A percentile compares a stretch with the other conserved stretches of the same genome.
Conservation (phyloP, 1,140 invertebrate genomes). For the Euwallacea similis region DNA sequence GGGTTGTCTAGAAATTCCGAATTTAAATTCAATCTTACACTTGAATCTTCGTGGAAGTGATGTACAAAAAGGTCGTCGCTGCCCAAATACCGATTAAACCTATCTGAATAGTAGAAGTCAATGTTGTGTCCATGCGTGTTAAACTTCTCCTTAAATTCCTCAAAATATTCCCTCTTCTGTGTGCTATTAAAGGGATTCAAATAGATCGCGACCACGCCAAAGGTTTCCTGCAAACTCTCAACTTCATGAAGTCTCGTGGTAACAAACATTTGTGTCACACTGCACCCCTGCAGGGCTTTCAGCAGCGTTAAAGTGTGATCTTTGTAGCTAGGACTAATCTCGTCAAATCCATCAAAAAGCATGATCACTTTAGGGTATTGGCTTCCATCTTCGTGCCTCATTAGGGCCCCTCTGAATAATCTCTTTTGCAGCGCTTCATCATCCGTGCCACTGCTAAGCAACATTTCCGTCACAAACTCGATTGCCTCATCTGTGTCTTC, state of each 20-base stretch:
- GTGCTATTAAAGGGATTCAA: too few relatives aligned
- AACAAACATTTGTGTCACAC: conserved; percentile 7
- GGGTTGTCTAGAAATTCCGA: too few relatives aligned
- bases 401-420: not conserved
- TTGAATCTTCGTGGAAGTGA: too few relatives aligned
- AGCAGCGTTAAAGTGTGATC: conserved; percentile 3
- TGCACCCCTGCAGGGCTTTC: not conserved
- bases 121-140: too few relatives aligned
- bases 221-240: too few relatives aligned
- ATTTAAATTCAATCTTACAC: too few relatives aligned
- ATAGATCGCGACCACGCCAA: too few relatives aligned
- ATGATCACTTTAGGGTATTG: conserved; percentile 2
- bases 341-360: conserved; percentile 17
- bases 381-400: not conserved
- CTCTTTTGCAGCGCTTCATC: not conserved
- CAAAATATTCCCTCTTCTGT: too few relatives aligned
- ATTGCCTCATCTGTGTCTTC: not conserved
- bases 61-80: too few relatives aligned
- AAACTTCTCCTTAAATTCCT: too few relatives aligned
- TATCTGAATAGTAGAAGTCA: too few relatives aligned
- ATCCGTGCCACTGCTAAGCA: not conserved
- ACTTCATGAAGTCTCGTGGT: conserved; percentile 19
- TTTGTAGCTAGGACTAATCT: conserved; percentile 14
- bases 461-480: not conserved
- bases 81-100: too few relatives aligned